Evolutionary conservation across 2,113 vertebrate genomes (phyloP), one percentile per base, ranked within the genome.

Genomic region (Pachyramphus minor): DNA sequence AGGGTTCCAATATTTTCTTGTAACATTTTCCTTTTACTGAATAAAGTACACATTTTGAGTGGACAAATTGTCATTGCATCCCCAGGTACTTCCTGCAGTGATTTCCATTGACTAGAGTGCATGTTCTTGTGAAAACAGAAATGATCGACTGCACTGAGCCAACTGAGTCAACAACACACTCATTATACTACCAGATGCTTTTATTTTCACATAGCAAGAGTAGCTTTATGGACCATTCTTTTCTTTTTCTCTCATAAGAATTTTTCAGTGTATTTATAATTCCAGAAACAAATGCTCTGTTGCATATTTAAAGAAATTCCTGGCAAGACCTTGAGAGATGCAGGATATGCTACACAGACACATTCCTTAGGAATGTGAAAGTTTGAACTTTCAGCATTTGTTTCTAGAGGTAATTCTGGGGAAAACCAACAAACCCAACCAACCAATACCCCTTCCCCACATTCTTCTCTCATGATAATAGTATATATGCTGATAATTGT

Each of bases 121-220:
- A 77, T 77, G 59, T 84, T 39, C 58, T 79, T 79, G 41, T 75
- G 81, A 89, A 74, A 93, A 93, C 44, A 68, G 69, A 89, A 52
- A 64, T 87, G 69, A 94, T 96, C 44, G 56, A 94, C 84, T 91
- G 49, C 69, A 82, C 74, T 89, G 73, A 87, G 66, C 84, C 89
- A 93, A 95, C 84, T 89, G 69, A 89, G 62, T 89, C 91, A 94
- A 96, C 81, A 87, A 69, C 74, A 83, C 62, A 67, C 41, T 96
- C 63, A 66, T 95, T 95, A 82, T 83, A 56, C 78, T 91, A 76
- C 63, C 62, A 95, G 67, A 91, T 91, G 71, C 67, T 94, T 94
- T 91, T 95, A 91, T 95, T 95, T 91, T 92, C 75, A 77, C 60
- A 47, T 64, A 71, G 53, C 41, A 78, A 62, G 45, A 86, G 25